Conservation (phyloP, 1,140 invertebrate genomes). For the Diabrotica undecimpunctata region DNA sequence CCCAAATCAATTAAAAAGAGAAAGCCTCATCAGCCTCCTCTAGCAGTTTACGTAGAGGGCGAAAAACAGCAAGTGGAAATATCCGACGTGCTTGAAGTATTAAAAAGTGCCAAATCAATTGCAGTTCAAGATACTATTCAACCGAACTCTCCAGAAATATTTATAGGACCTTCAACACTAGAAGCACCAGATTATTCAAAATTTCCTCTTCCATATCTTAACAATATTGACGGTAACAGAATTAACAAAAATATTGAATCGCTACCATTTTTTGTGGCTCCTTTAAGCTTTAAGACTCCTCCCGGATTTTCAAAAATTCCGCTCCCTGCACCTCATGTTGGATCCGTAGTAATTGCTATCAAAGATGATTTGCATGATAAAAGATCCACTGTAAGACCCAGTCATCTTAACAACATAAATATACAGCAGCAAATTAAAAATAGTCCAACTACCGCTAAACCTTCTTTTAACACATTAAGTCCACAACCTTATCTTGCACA, state of each 20-base stretch:
- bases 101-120: conserved; percentile 69
- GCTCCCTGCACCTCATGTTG: conserved; percentile 78
- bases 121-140: conserved; percentile 69
- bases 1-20: conserved; percentile 52
- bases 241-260: conserved; percentile 69
- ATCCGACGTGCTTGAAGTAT: conserved; percentile 62
- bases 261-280: conserved; percentile 79
- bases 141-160: conserved; percentile 66
- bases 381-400: conserved; percentile 16
- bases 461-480: background rate
- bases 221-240: conserved; percentile 65
- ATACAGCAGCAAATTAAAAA: background rate
- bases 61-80: conserved; percentile 51
- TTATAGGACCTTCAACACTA: conserved; percentile 73
- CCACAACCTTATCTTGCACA: background rate
- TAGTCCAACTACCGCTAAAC: background rate
- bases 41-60: conserved; percentile 70
- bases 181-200: conserved; percentile 68
- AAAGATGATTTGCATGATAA: conserved; percentile 19
- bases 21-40: conserved; percentile 74
- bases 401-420: conserved; percentile 17
- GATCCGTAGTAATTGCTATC: conserved; percentile 69
- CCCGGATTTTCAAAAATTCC: conserved; percentile 77
- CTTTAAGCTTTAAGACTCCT: conserved; percentile 75
- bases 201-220: conserved; percentile 78